Base-by-base conservation (phyloP, 2,797 vertebrate species). In the Salmo trutta region DNA sequence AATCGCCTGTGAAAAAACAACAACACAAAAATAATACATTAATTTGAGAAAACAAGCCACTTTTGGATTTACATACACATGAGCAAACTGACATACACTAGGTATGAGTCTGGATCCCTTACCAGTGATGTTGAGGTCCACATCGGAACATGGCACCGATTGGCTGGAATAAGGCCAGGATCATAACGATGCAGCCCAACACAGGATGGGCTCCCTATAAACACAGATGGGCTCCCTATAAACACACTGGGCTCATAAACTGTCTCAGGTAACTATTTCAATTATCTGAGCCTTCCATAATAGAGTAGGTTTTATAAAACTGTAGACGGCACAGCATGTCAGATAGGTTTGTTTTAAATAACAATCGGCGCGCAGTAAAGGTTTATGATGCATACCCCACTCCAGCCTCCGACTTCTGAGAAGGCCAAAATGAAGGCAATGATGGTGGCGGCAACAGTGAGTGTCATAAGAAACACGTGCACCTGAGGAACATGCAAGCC, bases 361-460 rank as follows among this genome's bases (percentile, higher is more conserved):
- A 52, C 10, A 47, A 66, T 66, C 14, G n/a, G 7, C 16, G 15
- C 16, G 7, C 41, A 53, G 52, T 53, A 15, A 54, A 51, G 51
- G 7, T 2, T 41, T 3, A 10, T 12, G 5, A n/a, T 33, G 93
- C 92, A 86, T 80, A 96, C 95, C 83, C 81, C 83, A 83, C 83
- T 87, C 95, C 95, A 95, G 71, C 27, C 83, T 66, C 41, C 14
- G 0, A 19, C 77, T 0, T 86, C 21, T 7, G 86, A 78, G 76
- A 96, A 96, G 27, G 85, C 21, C 67, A 96, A 83, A 75, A 96
- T 92, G 83, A 95, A 95, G 54, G 93, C 94, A 0, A 90, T 91
- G 31, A 80, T 75, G 19, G 94, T 94, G 8, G 86, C 79, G 54
- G 62, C 74, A 47, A 94, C 77, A 0, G 94, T 92, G 17, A 95